Evolutionary conservation across 2,113 vertebrate genomes (phyloP).

Genomic region (Thomomys bottae): DNA sequence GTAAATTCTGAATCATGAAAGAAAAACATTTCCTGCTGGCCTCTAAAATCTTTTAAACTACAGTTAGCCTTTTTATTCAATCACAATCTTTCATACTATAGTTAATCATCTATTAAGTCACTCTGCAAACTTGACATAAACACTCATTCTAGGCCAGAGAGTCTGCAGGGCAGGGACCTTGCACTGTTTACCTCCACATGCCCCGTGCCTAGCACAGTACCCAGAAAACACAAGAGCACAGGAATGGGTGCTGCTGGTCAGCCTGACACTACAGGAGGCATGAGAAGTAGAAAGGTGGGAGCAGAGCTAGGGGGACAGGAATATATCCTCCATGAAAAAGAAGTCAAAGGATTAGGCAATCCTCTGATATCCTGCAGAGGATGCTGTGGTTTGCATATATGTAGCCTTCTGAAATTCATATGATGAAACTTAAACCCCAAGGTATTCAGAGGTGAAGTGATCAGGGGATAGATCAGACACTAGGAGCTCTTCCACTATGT

Average conservation of each 20-base stretch:
- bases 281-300: not conserved
- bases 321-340: not conserved
- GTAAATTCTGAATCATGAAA: conserved; percentile 28
- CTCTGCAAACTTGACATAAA: not conserved
- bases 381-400: not conserved
- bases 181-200: not conserved
- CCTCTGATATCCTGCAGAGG: not conserved
- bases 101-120: not conserved
- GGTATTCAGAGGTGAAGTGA: not conserved
- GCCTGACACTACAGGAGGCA: not conserved
- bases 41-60: not conserved
- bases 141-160: not conserved
- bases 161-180: not conserved
- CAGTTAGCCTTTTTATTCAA: not conserved
- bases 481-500: not conserved
- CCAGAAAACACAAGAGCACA: not conserved
- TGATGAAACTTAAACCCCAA: not conserved
- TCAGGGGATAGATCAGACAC: no score
- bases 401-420: not conserved
- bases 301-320: not conserved
- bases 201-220: not conserved
- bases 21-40: conserved; percentile 31
- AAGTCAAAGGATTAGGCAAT: not conserved
- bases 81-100: not conserved
- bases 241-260: not conserved